These are phyloP conservation scores for Gymnoscopelus braueri DNA, from an alignment of 2,797 vertebrate genomes.

Conservation along the genomic window DNA sequence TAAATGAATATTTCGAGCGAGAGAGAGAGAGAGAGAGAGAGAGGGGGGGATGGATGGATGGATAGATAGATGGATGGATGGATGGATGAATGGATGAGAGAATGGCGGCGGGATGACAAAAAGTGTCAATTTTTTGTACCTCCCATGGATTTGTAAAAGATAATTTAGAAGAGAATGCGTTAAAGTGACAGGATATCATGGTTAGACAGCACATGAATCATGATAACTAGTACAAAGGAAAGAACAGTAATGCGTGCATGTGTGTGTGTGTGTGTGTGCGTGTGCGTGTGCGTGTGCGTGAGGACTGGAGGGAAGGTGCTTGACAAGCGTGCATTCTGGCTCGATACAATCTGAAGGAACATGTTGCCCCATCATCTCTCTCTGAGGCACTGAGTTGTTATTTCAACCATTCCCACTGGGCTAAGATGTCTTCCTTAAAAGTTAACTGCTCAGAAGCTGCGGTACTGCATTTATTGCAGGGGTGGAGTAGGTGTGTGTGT, in stretches of 20 bases:
- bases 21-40: neutral
- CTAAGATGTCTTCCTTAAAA: conserved; percentile 7
- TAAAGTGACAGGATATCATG: neutral
- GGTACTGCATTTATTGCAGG: conserved; percentile 18
- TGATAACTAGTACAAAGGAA: neutral
- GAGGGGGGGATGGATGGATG: too few species aligned
- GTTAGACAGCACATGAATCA: neutral
- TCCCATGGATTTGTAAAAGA: neutral
- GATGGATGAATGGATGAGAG: neutral
- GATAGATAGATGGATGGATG: too few species aligned
- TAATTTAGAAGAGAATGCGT: neutral
- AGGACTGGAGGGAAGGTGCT: too few species aligned
- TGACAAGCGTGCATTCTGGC: too few species aligned
- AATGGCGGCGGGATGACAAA: neutral
- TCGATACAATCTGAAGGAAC: neutral
- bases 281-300: too few species aligned
- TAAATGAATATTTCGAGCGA: conserved; percentile 9
- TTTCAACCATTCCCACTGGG: conserved; percentile 5
- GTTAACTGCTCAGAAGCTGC: conserved; percentile 30
- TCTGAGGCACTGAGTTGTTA: neutral
- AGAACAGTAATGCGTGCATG: neutral
- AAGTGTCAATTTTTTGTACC: neutral
- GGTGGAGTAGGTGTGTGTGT: conserved; percentile 10
- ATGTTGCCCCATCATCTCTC: neutral
- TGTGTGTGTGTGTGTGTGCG: too few species aligned